Conservation (phyloP, 2,888 invertebrate species). For the Alsophila aescularia region DNA sequence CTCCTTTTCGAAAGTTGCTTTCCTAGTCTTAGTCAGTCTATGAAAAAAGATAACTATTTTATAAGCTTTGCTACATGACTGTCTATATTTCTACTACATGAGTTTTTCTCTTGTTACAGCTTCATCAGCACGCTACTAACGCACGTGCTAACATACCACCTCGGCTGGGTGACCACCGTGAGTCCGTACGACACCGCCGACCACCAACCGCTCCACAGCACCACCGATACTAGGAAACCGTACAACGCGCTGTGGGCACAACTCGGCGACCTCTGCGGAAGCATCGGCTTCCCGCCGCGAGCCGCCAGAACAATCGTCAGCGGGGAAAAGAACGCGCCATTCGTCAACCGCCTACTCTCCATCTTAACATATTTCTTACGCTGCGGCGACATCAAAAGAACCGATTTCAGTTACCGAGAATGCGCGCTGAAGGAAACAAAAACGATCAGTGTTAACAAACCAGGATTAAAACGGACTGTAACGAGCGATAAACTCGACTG, state of each 20-base stretch:
- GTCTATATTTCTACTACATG: conserved; percentile 2
- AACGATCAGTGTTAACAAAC: conserved; percentile 51
- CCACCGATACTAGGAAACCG: conserved; percentile 64
- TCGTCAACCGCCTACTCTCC: conserved; percentile 89
- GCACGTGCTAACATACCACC: conserved; percentile 94
- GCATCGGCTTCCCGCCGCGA: conserved; percentile 90
- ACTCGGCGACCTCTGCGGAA: conserved; percentile 93
- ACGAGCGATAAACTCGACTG: conserved; percentile 45
- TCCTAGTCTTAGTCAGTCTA: too few species aligned
- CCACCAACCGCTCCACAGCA: conserved; percentile 35
- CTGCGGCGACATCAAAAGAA: conserved; percentile 88
- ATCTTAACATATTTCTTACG: conserved; percentile 95
- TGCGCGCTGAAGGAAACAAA: conserved; percentile 65
- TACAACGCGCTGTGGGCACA: conserved; percentile 97
- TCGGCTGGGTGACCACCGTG: conserved; percentile 95
- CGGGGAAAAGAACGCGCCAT: conserved; percentile 86
- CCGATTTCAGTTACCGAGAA: conserved; percentile 64
- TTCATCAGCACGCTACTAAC: conserved; percentile 95
- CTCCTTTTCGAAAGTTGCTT: too few species aligned
- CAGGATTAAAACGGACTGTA: conserved; percentile 44
- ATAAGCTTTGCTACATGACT: too few species aligned
- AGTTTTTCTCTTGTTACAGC: conserved; percentile 82
- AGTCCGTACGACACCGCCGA: conserved; percentile 75
- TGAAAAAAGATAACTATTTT: too few species aligned
- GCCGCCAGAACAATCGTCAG: conserved; percentile 92